These are phyloP conservation scores for Epinephelus moara DNA, from an alignment of 2,113 vertebrate species.

Conservation along the genomic window DNA sequence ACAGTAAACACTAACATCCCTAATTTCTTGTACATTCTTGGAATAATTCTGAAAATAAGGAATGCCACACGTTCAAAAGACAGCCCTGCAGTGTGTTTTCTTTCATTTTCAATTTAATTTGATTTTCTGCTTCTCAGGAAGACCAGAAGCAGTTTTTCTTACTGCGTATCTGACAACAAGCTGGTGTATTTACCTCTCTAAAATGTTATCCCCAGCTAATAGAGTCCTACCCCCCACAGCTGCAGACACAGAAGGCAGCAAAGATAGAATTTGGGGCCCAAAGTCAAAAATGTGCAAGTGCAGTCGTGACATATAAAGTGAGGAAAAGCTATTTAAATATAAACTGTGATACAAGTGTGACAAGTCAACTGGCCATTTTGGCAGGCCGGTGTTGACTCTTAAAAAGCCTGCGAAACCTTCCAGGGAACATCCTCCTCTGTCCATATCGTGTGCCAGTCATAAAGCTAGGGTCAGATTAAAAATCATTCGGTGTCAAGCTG, in stretches of 20 bases:
- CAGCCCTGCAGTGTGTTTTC: not conserved
- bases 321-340: not conserved
- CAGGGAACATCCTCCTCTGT: not conserved
- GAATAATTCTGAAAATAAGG: not conserved
- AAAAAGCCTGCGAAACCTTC: not conserved
- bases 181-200: constrained; percentile 16
- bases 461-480: constrained; percentile 56
- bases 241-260: not conserved
- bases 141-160: constrained; percentile 7
- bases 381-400: not conserved
- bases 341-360: not conserved
- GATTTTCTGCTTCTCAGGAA: not conserved
- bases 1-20: not conserved
- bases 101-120: constrained; percentile 4
- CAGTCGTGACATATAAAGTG: constrained; percentile 12
- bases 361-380: not conserved
- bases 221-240: constrained; percentile 4
- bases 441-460: constrained; percentile 35
- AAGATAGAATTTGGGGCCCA: not conserved
- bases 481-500: constrained; percentile 59
- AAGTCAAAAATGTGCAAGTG: not conserved
- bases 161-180: constrained; percentile 12
- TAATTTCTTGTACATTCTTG: not conserved
- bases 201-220: not conserved
- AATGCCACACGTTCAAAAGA: not conserved